Evolutionary conservation across 2,113 vertebrate genomes (phyloP), one percentile per base, ranked within the genome.

Genomic region (Larimichthys polyactis): DNA sequence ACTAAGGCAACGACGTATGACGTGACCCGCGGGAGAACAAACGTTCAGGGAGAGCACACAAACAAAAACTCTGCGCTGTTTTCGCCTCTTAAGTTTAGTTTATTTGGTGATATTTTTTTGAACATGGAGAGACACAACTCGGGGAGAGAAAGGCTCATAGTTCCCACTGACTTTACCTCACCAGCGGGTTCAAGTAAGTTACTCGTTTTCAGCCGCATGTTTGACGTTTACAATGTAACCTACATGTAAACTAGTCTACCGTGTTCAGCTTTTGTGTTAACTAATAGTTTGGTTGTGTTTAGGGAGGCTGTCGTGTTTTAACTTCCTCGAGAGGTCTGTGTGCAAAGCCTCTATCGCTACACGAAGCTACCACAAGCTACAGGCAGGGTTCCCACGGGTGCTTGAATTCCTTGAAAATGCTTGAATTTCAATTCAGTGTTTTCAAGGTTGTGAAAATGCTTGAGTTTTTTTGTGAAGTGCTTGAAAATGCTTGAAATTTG

Each of bases 161-260:
- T 76, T 0, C 94, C 94, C 2, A 89, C 73, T 4, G 93, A 95
- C 10, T 95, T 94, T 58, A 85, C 74, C 0, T 66, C 89, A 43
- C 49, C 89, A 1, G 11, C 59, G 2, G 22, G n/a, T 60, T 54
- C 79, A 65, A 75, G 94, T 95, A 89, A 89, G 92, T 85, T 58
- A 0, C 2, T 8, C 12, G 2, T 57, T 24, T 24, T 0, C 55
- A 2, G 3, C 12, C 8, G 3, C 4, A 0, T 12, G 40, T 54
- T 29, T 70, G 11, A n/a, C n/a, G 36, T 48, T 36, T 55, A 15
- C 24, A 49, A 0, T 36, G 17, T 44, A 12, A 40, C 19, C 6
- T 5, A 32, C 36, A 12, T 6, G 2, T 6, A 3, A 11, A 1
- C 27, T 2, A 46, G 1, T 24, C 8, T 40, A 19, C 11, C 3